Evolutionary conservation across 2,888 invertebrate genomes (phyloP).

Genomic region (Callimorpha dominula): DNA sequence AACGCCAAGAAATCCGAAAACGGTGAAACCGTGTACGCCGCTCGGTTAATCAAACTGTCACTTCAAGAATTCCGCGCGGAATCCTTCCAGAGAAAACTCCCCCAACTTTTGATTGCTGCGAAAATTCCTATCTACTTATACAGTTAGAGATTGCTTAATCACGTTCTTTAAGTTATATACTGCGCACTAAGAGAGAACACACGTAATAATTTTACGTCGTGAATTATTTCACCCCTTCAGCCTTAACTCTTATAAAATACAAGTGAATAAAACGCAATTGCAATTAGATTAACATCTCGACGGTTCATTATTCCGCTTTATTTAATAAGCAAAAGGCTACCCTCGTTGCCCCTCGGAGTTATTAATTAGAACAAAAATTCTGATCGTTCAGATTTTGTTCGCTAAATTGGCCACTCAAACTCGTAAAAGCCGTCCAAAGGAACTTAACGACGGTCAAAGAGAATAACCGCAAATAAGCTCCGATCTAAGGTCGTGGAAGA

Average conservation of each 20-base stretch:
- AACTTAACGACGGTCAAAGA: slow-evolving; percentile 87
- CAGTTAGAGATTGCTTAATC: slow-evolving; percentile 81
- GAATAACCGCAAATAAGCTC: slow-evolving; percentile 87
- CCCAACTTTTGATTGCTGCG: slow-evolving; percentile 84
- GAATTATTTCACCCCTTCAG: slow-evolving; percentile 26
- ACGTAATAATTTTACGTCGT: slow-evolving; percentile 35
- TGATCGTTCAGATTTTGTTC: slow-evolving; percentile 84
- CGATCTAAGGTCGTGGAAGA: slow-evolving; percentile 81
- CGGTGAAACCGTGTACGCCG: slow-evolving; percentile 80
- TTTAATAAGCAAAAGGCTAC: slow-evolving; percentile 75
- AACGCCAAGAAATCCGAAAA: slow-evolving; percentile 79
- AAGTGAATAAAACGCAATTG: slow-evolving; percentile 57
- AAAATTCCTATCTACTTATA: slow-evolving; percentile 80
- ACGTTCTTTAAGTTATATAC: slow-evolving; percentile 64
- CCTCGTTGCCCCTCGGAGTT: slow-evolving; percentile 73
- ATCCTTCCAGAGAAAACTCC: slow-evolving; percentile 83
- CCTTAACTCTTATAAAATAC: slow-evolving; percentile 37
- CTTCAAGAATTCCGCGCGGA: slow-evolving; percentile 85
- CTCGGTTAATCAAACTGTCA: slow-evolving; percentile 87
- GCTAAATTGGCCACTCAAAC: slow-evolving; percentile 86
- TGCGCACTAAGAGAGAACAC: slow-evolving; percentile 44
- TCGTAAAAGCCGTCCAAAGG: slow-evolving; percentile 84
- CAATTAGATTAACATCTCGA: slow-evolving; percentile 69
- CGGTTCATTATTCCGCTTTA: slow-evolving; percentile 75
- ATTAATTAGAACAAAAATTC: slow-evolving; percentile 86